Evolutionary conservation across 2,888 invertebrate species (phyloP).

Genomic region (Rhingia campestris): DNA sequence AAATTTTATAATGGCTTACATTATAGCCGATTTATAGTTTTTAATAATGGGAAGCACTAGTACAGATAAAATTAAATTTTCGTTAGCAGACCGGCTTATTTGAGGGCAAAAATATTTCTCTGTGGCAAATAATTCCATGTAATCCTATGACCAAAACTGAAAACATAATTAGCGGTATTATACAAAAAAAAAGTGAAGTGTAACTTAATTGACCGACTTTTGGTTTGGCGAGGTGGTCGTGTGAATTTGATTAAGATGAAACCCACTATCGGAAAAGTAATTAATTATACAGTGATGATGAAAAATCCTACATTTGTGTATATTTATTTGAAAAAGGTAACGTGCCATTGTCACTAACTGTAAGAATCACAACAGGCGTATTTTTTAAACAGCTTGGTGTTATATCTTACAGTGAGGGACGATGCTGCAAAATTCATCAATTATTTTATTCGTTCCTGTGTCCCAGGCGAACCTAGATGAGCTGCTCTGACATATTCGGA

Average conservation of each 20-base stretch:
- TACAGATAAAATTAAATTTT: constrained; percentile 7
- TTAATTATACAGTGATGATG: too few species aligned
- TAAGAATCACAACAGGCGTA: constrained; percentile 96
- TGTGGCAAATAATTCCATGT: background rate
- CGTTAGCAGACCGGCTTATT: background rate
- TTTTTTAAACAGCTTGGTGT: constrained; percentile 92
- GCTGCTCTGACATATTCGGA: too few species aligned
- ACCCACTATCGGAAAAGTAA: too few species aligned
- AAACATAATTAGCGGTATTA: constrained; percentile 15
- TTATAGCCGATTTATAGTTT: background rate
- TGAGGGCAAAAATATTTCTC: background rate
- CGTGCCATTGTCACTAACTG: constrained; percentile 87
- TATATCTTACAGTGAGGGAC: constrained; percentile 98
- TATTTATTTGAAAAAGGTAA: background rate
- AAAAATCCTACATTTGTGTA: too few species aligned
- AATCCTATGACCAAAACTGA: background rate
- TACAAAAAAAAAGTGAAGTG: background rate
- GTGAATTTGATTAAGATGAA: background rate
- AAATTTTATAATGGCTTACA: background rate
- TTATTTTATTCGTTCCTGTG: too few species aligned
- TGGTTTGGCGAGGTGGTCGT: background rate
- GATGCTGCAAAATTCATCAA: constrained; percentile 78
- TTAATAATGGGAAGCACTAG: background rate
- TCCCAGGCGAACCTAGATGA: too few species aligned
- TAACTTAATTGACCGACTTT: background rate